Conservation (phyloP, 2,888 invertebrate species). For the Theodoxus fluviatilis region DNA sequence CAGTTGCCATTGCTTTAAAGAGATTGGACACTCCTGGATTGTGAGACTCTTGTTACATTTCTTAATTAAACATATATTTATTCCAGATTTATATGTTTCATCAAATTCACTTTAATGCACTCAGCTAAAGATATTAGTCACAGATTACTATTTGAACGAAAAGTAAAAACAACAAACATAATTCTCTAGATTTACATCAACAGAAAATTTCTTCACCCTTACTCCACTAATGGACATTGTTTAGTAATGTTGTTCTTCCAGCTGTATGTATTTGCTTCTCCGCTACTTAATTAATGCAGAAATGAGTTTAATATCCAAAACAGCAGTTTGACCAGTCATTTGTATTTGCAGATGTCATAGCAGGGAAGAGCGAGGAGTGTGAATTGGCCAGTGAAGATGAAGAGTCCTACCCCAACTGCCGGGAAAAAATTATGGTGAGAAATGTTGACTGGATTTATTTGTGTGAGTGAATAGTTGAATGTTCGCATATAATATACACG, state of each 20-base stretch:
- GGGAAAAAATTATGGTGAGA: slow-evolving; percentile 56
- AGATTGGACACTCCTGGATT: too few relatives aligned
- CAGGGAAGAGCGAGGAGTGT: slow-evolving; percentile 57
- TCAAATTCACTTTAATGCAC: too few relatives aligned
- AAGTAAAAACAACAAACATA: too few relatives aligned
- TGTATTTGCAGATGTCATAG: slow-evolving; percentile 50
- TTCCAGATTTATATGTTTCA: too few relatives aligned
- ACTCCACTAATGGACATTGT: too few relatives aligned
- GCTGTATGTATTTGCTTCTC: background rate
- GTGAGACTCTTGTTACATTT: too few relatives aligned
- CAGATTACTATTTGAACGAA: too few relatives aligned
- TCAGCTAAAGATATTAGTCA: too few relatives aligned
- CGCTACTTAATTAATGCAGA: background rate
- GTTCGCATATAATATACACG: background rate
- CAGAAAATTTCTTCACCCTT: too few relatives aligned
- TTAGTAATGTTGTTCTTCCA: background rate
- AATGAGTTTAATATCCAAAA: background rate
- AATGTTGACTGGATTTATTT: background rate
- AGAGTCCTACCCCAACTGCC: slow-evolving; percentile 55
- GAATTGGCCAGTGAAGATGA: slow-evolving; percentile 49
- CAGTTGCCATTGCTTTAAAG: too few relatives aligned
- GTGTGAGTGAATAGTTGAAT: background rate
- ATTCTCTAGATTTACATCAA: too few relatives aligned
- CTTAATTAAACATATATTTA: too few relatives aligned
- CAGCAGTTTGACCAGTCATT: slow-evolving; percentile 18